phyloP scores from a whole-genome alignment of 2,113 vertebrate genomes.

The Eudyptes chrysolophus region DNA sequence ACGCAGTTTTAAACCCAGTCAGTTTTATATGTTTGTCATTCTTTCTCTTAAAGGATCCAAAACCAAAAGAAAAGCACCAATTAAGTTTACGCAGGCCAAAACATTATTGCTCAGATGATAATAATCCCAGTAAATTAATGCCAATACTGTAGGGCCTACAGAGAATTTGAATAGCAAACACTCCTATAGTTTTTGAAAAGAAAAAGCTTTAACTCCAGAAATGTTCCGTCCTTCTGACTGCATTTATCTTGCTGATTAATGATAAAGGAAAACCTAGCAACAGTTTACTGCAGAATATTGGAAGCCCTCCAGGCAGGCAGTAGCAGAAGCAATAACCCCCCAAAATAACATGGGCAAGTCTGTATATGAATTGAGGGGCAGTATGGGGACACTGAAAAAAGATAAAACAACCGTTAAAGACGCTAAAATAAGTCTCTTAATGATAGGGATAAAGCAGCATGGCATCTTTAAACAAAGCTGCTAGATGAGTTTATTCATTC shows the following conservation, averaged over 20 bases:
- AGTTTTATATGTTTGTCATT: not conserved
- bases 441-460: slow-evolving; percentile 16
- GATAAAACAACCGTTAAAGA: not conserved
- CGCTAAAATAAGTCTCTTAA: not conserved
- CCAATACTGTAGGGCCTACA: not conserved
- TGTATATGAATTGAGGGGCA: not conserved
- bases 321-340: not conserved
- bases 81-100: not conserved
- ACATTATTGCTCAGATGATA: not conserved
- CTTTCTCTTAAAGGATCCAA: not conserved
- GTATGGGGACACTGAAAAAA: not conserved
- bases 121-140: not conserved
- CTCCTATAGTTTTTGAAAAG: not conserved
- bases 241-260: slow-evolving; percentile 35
- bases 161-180: not conserved
- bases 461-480: not conserved
- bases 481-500: not conserved
- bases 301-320: not conserved
- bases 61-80: not conserved
- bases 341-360: not conserved
- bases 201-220: not conserved
- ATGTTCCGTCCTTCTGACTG: not conserved
- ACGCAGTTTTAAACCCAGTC: not conserved
- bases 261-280: slow-evolving; percentile 33
- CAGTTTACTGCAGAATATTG: not conserved